These are phyloP conservation scores for Otus scops DNA, from an alignment of 2,797 vertebrate genomes.

Conservation along the genomic window DNA sequence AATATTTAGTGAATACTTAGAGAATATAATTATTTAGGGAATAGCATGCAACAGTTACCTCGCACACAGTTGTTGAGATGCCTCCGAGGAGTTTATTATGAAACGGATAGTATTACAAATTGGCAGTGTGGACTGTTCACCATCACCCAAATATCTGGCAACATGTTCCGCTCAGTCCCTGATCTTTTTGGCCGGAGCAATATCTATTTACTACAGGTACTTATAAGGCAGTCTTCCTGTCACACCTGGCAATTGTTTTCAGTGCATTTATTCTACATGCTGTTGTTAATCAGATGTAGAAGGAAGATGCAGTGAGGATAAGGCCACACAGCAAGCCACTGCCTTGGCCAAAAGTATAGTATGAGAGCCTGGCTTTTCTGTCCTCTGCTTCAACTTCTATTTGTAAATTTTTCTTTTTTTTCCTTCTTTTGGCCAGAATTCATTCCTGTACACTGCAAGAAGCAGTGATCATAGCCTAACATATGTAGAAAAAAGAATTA, in stretches of 20 bases:
- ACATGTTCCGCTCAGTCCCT: fast-evolving
- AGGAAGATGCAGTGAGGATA: background rate
- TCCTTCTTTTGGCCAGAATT: background rate
- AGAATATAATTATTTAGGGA: background rate
- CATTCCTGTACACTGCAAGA: background rate
- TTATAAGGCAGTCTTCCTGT: background rate
- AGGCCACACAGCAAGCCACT: background rate
- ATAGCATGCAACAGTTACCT: slow-evolving; percentile 36
- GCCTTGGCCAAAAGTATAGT: background rate
- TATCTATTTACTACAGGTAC: background rate
- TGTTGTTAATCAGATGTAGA: background rate
- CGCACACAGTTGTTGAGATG: slow-evolving; percentile 40
- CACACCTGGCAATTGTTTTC: background rate
- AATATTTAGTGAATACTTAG: background rate
- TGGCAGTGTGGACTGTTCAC: background rate
- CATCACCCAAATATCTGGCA: slow-evolving; percentile 27
- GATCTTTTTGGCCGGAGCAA: background rate
- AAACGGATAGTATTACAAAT: background rate
- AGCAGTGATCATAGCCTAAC: background rate
- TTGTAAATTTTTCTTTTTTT: background rate
- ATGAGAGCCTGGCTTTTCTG: background rate
- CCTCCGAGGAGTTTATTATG: background rate
- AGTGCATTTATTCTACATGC: fast-evolving
- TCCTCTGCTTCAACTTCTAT: background rate
- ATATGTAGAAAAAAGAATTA: background rate